These are phyloP conservation scores for Ochotona curzoniae DNA, from an alignment of 2,113 vertebrate species.

Conservation along the genomic window DNA sequence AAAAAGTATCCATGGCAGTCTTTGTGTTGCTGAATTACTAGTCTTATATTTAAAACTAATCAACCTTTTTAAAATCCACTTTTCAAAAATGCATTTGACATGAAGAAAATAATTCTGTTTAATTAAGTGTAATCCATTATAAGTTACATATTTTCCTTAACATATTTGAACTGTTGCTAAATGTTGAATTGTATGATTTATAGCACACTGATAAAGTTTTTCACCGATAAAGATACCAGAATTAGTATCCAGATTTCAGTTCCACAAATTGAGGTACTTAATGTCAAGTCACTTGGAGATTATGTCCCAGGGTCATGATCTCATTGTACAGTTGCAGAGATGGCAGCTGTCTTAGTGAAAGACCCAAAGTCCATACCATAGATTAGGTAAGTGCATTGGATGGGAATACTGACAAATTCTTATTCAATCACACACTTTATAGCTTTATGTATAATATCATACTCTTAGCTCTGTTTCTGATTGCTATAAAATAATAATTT, in stretches of 20 bases:
- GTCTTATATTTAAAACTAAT: not conserved
- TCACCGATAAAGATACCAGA: too few species aligned
- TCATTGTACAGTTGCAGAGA: not conserved
- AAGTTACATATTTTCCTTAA: not conserved
- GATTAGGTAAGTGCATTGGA: not conserved
- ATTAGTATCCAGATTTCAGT: not conserved
- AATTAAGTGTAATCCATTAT: not conserved
- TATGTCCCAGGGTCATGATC: not conserved
- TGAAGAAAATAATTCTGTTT: not conserved
- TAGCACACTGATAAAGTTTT: not conserved
- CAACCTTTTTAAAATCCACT: not conserved
- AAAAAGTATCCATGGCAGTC: not conserved
- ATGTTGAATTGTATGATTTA: not conserved
- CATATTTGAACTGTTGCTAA: not conserved
- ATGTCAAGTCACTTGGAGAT: not conserved
- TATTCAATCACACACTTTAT: conserved; percentile 14
- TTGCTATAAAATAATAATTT: not conserved
- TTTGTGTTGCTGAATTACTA: not conserved
- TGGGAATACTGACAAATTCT: conserved; percentile 14
- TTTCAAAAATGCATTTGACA: not conserved
- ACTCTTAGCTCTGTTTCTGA: not conserved
- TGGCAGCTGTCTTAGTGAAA: not conserved
- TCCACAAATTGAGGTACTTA: not conserved
- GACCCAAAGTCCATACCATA: not conserved
- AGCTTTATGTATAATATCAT: not conserved